Evolutionary conservation across 2,113 vertebrate species (phyloP).

Genomic region (Ctenodactylus gundi): DNA sequence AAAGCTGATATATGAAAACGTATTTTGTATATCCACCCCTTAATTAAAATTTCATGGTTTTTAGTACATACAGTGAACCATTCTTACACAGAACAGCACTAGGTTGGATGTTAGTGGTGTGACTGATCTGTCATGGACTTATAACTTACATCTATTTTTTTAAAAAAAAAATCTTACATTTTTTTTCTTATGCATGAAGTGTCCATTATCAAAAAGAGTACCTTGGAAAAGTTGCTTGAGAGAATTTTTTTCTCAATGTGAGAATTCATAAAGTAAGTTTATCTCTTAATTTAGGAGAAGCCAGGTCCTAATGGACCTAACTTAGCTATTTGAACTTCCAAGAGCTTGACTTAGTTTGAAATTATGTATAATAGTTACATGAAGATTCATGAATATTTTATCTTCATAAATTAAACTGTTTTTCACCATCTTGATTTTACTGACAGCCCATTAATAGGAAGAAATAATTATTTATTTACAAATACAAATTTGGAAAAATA

Average conservation of each 20-base stretch:
- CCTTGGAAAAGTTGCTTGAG: not conserved
- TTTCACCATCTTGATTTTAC: conserved; percentile 35
- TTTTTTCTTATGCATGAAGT: not conserved
- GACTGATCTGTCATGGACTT: too few relatives aligned
- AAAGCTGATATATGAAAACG: not conserved
- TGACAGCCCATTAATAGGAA: conserved; percentile 6
- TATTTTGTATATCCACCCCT: too few relatives aligned
- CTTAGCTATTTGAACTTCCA: conserved; percentile 48
- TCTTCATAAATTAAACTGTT: conserved; percentile 50
- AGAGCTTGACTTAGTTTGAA: conserved; percentile 52
- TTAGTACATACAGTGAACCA: too few relatives aligned
- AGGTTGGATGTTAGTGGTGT: too few relatives aligned
- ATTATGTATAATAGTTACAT: conserved; percentile 54
- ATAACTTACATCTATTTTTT: not conserved
- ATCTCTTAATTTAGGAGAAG: conserved; percentile 42
- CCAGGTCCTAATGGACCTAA: conserved; percentile 27
- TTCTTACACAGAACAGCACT: too few relatives aligned
- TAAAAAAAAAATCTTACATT: not conserved
- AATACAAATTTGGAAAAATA: not conserved
- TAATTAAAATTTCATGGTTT: too few relatives aligned
- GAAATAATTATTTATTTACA: conserved; percentile 19
- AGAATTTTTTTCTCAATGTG: not conserved
- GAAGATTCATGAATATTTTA: conserved; percentile 44
- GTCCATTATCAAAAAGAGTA: not conserved
- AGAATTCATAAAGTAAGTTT: not conserved